phyloP scores from a whole-genome alignment of 2,113 vertebrate genomes.

The Xenus cinereus region DNA sequence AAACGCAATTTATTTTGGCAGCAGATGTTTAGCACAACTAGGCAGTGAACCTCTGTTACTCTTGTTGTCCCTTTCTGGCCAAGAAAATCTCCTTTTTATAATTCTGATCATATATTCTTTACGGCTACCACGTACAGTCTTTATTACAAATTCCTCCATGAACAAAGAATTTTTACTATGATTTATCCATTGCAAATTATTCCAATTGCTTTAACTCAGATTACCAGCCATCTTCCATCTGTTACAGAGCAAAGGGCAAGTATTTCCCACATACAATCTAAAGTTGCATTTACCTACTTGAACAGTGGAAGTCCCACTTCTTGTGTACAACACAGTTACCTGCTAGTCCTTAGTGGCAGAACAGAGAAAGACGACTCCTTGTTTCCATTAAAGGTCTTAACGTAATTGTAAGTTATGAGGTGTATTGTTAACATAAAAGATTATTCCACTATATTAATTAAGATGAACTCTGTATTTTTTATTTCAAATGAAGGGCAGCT shows the following conservation, averaged over 20 bases:
- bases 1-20: neutral
- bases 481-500: neutral
- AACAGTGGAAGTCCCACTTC: neutral
- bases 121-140: neutral
- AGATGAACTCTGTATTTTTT: neutral
- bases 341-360: neutral
- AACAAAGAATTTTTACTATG: neutral
- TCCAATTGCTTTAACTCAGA: neutral
- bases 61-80: neutral
- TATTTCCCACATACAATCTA: neutral
- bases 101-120: neutral
- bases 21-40: neutral
- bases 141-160: neutral
- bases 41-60: neutral
- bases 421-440: neutral
- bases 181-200: neutral
- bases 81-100: neutral
- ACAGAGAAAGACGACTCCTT: neutral
- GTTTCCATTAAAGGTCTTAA: neutral
- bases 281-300: neutral
- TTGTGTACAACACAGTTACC: neutral
- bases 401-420: neutral
- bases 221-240: neutral
- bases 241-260: neutral
- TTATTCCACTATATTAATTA: neutral